Base-by-base conservation (phyloP, 2,113 vertebrate species). In the Pogona vitticeps region DNA sequence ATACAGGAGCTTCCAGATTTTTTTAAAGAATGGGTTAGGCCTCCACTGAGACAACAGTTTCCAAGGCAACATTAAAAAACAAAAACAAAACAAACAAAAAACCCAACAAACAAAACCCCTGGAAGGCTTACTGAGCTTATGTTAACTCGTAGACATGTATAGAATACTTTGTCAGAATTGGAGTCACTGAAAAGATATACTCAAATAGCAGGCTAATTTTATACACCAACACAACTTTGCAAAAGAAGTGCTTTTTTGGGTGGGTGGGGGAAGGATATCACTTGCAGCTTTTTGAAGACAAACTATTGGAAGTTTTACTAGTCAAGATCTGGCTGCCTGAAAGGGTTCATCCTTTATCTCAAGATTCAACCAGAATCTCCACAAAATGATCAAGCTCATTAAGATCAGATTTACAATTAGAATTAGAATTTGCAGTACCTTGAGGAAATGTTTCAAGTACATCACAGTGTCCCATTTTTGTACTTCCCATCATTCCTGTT, bases 321-420 rank as follows among this genome's bases (percentile, higher is more conserved):
- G 86, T 76, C 0, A 1, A 88, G 89, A 93, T 90, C 92, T 91
- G 85, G 61, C 78, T 86, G 70, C 87, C 56, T 86, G 84, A 79
- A 90, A n/a, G 76, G 70, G 42, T 85, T 77, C 89, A 73, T 87
- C 89, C 75, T 18, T 56, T 85, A 8, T 33, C 91, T 98, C 97
- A 99, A 88, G 98, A 98, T 89, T 98, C 99, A 90, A 99, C 98
- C 86, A 99, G 97, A 93, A 99, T 99, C 96, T 98, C 98, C 94
- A 99, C 98, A 93, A 99, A 98, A 94, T 98, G 98, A 95, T 99
- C 99, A 91, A 98, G 97, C 96, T 99, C 98, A 1, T 98, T 98
- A 86, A 99, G 97, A 94, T 99, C 99, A 36, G 97, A 97, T 96
- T 98, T 98, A 95, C 98, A 99, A 89, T 95, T 91, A 40, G 98